Conservation (phyloP, 2,113 vertebrate species). For the Mobula hypostoma region DNA sequence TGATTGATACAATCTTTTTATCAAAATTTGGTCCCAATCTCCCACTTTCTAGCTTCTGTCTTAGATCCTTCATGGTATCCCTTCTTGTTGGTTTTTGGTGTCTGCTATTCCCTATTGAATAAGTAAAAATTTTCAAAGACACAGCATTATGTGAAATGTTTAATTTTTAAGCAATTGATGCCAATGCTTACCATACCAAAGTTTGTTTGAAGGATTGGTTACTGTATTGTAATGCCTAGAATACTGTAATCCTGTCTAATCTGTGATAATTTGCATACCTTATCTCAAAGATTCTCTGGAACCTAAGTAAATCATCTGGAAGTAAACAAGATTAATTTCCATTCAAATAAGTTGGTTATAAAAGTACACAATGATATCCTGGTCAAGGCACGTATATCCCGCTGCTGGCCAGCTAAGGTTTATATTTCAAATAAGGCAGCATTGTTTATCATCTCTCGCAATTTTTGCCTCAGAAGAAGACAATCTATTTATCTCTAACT, state of each 20-base stretch:
- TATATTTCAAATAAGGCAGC: conserved; percentile 22
- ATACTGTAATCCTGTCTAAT: background rate
- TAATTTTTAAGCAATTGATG: background rate
- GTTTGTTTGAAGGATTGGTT: conserved; percentile 27
- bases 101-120: background rate
- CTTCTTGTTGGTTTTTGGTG: background rate
- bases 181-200: background rate
- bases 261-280: background rate
- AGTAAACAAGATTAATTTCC: conserved; percentile 31
- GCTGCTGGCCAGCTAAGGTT: conserved; percentile 9
- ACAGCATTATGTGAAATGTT: background rate
- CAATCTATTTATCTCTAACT: conserved; percentile 19
- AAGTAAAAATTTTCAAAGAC: background rate
- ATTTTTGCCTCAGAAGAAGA: conserved; percentile 23
- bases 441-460: background rate
- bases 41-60: background rate
- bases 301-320: conserved; percentile 12
- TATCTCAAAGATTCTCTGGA: conserved; percentile 12
- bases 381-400: background rate
- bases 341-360: conserved; percentile 24
- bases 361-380: background rate
- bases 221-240: background rate
- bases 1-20: background rate
- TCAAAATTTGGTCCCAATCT: background rate
- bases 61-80: background rate